phyloP scores from a whole-genome alignment of 2,888 invertebrate genomes.

The Teleiodes luculella region DNA sequence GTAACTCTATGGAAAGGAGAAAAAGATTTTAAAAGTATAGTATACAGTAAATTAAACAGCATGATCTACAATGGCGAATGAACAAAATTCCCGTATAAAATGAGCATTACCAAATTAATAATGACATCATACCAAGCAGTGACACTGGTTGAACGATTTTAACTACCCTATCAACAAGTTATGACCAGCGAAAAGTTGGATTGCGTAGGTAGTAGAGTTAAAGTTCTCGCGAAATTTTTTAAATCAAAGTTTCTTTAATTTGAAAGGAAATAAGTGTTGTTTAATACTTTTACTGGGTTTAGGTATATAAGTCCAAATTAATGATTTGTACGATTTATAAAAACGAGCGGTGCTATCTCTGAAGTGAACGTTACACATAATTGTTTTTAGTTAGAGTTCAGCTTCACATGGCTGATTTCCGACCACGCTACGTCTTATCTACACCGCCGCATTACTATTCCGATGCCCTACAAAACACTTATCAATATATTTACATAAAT shows the following conservation, averaged over 20 bases:
- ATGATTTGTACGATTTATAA: conserved; percentile 14
- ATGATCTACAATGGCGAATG: not conserved
- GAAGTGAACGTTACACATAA: conserved; percentile 48
- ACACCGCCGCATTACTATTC: conserved; percentile 40
- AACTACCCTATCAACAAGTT: too few relatives aligned
- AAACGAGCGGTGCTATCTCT: conserved; percentile 45
- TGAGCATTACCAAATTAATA: too few relatives aligned
- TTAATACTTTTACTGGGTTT: too few relatives aligned
- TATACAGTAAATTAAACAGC: not conserved
- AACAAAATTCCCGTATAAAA: too few relatives aligned
- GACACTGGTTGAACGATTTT: too few relatives aligned
- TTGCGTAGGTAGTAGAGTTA: too few relatives aligned
- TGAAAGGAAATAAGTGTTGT: too few relatives aligned
- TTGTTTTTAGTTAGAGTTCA: conserved; percentile 43
- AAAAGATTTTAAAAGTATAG: not conserved
- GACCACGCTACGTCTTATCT: conserved; percentile 62
- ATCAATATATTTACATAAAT: conserved; percentile 36
- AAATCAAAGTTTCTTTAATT: too few relatives aligned
- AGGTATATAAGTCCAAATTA: too few relatives aligned
- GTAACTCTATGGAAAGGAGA: conserved; percentile 3
- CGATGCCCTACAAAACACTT: conserved; percentile 37
- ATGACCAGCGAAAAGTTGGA: too few relatives aligned
- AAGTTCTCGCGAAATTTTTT: too few relatives aligned
- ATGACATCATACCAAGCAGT: too few relatives aligned
- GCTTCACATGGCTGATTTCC: conserved; percentile 61